phyloP scores from a whole-genome alignment of 2,113 vertebrate genomes.

The Peromyscus leucopus region DNA sequence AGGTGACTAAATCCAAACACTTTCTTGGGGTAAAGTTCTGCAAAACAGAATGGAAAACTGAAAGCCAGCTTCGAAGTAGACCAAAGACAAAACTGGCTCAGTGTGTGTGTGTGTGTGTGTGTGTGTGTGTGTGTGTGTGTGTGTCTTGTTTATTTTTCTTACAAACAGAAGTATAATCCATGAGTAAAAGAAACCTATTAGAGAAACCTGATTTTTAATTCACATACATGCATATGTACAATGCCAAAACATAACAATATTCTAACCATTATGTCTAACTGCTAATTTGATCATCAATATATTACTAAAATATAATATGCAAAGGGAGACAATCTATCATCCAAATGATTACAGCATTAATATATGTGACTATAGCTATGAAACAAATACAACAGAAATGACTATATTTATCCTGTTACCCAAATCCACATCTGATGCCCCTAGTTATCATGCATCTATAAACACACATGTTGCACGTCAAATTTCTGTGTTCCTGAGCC shows the following conservation, averaged over 20 bases:
- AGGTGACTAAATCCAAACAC: conserved; percentile 20
- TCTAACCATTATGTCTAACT: conserved; percentile 37
- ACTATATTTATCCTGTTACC: not conserved
- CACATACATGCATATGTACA: not conserved
- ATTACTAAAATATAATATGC: conserved; percentile 9
- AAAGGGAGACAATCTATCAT: not conserved
- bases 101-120: not conserved
- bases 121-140: not conserved
- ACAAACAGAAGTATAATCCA: conserved; percentile 47
- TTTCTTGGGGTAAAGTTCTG: not conserved
- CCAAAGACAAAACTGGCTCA: not conserved
- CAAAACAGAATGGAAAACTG: not conserved
- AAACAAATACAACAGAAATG: not conserved
- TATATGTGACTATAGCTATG: not conserved
- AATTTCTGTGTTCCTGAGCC: conserved; percentile 9
- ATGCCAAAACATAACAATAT: conserved; percentile 25
- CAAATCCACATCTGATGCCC: not conserved
- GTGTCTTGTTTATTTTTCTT: not conserved
- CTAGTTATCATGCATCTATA: not conserved
- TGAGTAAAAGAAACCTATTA: conserved; percentile 32
- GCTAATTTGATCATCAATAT: not conserved
- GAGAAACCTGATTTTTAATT: conserved; percentile 12
- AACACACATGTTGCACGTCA: not conserved
- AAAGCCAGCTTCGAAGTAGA: conserved; percentile 43
- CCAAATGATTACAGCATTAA: conserved; percentile 29